Evolutionary conservation across 2,797 vertebrate genomes (phyloP), one percentile per base, ranked within the genome.

Genomic region (Melopsittacus undulatus): DNA sequence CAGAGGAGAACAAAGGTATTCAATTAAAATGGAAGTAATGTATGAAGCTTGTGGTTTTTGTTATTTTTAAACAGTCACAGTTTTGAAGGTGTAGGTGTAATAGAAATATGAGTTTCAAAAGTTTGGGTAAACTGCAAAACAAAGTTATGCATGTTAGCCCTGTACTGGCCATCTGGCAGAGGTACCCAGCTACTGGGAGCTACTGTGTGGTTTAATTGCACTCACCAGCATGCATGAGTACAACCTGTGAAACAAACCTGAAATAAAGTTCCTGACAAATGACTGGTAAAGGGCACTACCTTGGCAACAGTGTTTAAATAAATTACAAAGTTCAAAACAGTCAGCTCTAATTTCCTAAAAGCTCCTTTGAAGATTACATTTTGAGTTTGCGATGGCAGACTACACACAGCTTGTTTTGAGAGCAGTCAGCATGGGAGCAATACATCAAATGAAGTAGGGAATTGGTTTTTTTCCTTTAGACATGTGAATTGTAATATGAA

Each of bases 271-370:
- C 48, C 78, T 66, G 26, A 38, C 48, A 75, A 49, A n/a, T 48
- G 54, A 91, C 0, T 64, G 24, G 51, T 63, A 70, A 83, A 83
- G 23, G 42, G 64, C 62, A 96, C 30, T 45, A 52, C 61, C 48
- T 88, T 46, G 20, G 56, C 32, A 61, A 56, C 1, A 56, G n/a
- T 48, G 8, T 51, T 64, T 54, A 92, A 83, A 89, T 63, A 92
- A 84, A 69, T 74, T 83, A 91, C 10, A 15, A 45, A 49, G 43
- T 38, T 83, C 76, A 66, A 85, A 87, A 56, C 10, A 85, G 45
- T 43, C 83, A 70, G 40, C 66, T 67, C n/a, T 49, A 61, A 91
- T 86, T 95, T 88, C 83, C 83, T 83, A 32, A 83, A 59, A 61
- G 45, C 16, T 51, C 76, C n/a, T 91, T 72, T 59, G n/a, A 83